These are phyloP conservation scores for Sturmia bella DNA, from an alignment of 2,888 invertebrate species.

Conservation along the genomic window DNA sequence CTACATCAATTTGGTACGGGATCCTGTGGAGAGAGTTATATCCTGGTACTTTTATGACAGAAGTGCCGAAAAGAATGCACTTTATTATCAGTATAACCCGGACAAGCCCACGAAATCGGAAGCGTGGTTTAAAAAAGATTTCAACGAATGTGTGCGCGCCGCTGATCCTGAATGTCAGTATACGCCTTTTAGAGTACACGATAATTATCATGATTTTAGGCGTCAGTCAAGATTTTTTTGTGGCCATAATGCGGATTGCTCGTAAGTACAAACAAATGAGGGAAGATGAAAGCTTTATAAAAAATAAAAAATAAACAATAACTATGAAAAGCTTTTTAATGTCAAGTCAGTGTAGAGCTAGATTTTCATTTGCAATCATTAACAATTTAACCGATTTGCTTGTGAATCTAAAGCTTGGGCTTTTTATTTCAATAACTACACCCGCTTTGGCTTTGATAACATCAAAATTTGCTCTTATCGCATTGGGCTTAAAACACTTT, in stretches of 20 bases:
- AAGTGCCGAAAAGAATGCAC: constrained; percentile 92
- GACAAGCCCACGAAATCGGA: constrained; percentile 82
- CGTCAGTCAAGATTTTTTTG: constrained; percentile 85
- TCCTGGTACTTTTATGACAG: constrained; percentile 94
- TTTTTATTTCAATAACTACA: not conserved
- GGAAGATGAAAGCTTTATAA: not conserved
- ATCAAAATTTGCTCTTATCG: no score
- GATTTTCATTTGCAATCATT: not conserved
- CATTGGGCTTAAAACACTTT: no score
- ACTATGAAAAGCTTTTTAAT: not conserved
- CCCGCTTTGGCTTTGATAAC: not conserved
- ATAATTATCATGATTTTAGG: constrained; percentile 89
- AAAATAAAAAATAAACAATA: not conserved
- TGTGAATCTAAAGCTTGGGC: not conserved
- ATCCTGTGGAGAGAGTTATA: constrained; percentile 92
- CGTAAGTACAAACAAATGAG: constrained; percentile 83
- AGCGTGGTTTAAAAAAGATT: constrained; percentile 83
- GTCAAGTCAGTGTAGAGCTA: not conserved
- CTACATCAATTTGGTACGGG: constrained; percentile 92
- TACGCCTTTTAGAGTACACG: constrained; percentile 88
- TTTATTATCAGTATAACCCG: constrained; percentile 86
- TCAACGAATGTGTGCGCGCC: constrained; percentile 90
- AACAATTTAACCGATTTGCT: not conserved
- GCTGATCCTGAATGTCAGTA: constrained; percentile 88
- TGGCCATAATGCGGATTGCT: constrained; percentile 90